A percentile compares a stretch with the other conserved stretches of the same genome.
Conservation (phyloP, 2,113 vertebrate species). For the Thermophis baileyi region DNA sequence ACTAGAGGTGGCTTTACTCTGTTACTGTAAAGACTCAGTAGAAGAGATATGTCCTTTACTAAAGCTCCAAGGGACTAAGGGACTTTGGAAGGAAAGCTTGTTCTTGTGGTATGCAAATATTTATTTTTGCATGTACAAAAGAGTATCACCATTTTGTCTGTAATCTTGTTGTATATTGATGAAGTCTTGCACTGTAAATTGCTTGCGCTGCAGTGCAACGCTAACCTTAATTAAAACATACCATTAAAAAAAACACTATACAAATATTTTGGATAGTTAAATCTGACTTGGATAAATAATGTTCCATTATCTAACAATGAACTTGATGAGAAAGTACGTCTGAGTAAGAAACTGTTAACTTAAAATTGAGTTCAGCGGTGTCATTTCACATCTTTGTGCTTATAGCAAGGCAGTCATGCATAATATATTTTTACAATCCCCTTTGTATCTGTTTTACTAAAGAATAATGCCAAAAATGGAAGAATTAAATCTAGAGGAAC, state of each 20-base stretch:
- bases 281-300: conserved; percentile 13
- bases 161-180: conserved; percentile 15
- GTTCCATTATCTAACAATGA: conserved; percentile 11
- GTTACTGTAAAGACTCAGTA: background rate
- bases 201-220: background rate
- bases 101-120: conserved; percentile 14
- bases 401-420: conserved; percentile 52
- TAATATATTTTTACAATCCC: conserved; percentile 57
- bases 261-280: conserved; percentile 25
- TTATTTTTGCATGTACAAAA: conserved; percentile 18
- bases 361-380: conserved; percentile 30
- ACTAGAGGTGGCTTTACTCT: background rate
- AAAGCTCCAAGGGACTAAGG: conserved; percentile 1
- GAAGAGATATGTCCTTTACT: background rate
- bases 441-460: conserved; percentile 44
- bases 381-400: conserved; percentile 43
- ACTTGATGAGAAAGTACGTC: conserved; percentile 13
- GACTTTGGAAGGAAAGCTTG: background rate
- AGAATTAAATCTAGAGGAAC: conserved; percentile 4
- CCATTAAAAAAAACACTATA: conserved; percentile 14
- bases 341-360: conserved; percentile 28
- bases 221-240: conserved; percentile 25
- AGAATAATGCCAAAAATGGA: conserved; percentile 26
- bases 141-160: conserved; percentile 3
- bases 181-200: conserved; percentile 4